These are phyloP conservation scores for Indicator indicator DNA, from an alignment of 2,113 vertebrate genomes.

Conservation along the genomic window DNA sequence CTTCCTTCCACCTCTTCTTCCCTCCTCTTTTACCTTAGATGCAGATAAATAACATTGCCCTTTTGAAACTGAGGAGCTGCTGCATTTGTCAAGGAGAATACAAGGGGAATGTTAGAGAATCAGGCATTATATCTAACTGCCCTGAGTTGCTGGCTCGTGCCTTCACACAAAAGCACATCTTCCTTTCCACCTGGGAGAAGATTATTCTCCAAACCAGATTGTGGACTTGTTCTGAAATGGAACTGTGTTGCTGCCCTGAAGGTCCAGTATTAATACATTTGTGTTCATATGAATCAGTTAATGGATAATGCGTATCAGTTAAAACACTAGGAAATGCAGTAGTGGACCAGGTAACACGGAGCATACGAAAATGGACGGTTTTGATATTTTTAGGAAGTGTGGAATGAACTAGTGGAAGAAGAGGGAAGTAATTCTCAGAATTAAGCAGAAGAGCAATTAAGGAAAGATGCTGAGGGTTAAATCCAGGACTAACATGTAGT, in stretches of 20 bases:
- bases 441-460: neutral
- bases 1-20: neutral
- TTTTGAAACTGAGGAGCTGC: conserved; percentile 23
- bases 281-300: neutral
- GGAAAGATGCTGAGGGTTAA: neutral
- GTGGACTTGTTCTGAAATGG: neutral
- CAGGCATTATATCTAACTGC: neutral
- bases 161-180: neutral
- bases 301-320: neutral
- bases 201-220: neutral
- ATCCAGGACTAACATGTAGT: neutral
- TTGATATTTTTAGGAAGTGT: neutral
- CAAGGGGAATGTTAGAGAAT: neutral
- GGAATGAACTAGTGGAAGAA: neutral
- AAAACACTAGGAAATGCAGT: neutral
- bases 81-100: neutral
- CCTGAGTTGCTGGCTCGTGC: neutral
- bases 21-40: neutral
- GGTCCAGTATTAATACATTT: neutral
- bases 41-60: conserved; percentile 2
- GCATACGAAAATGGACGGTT: neutral
- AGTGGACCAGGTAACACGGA: neutral
- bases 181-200: neutral
- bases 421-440: neutral
- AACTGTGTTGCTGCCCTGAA: neutral